Evolutionary conservation across 2,888 invertebrate genomes (phyloP), one percentile per base, ranked within the genome.

Genomic region (Lasioglossum calceatum): DNA sequence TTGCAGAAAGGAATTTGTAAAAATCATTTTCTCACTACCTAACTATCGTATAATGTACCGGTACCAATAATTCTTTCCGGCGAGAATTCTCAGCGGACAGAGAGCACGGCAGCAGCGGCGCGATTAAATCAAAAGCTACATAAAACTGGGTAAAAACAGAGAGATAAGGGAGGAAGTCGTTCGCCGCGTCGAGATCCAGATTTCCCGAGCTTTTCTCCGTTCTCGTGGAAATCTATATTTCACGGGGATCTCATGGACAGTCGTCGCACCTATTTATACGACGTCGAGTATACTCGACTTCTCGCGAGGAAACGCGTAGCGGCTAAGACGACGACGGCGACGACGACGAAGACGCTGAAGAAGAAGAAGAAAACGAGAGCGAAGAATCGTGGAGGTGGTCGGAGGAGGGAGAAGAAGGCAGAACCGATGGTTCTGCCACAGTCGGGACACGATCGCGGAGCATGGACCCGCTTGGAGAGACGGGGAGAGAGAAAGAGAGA

Each of bases 401-500:
- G 64, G 83, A 58, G 81, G 82, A 47, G 79, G 58, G 79, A 44
- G 78, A 76, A 32, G 67, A 16, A 39, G 70, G 70, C 23, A 70
- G 85, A 86, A 85, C 86, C 82, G 85, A 84, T 81, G 87, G 76
- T 89, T 88, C 87, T 87, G 89, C 82, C 82, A 87, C 90, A 93
- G 94, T 91, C 92, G 91, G 91, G 90, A 93, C 92, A 92, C 89
- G 91, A 93, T 92, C 91, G 86, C 89, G 92, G 93, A 91, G 92
- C 91, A 89, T 89, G 90, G 90, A 92, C 87, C 90, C 78, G 81
- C 79, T 78, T 77, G 83, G 87, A 90, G 84, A 82, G 85, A 87
- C 39, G 36, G 64, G 27, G 32, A 36, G 36, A 67, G 61, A 61
- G 61, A 27, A n/a, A 61, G n/a, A 58, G 58, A 58, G 32, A 32